Base-by-base conservation (phyloP, 2,113 vertebrate genomes). In the Ochotona curzoniae region DNA sequence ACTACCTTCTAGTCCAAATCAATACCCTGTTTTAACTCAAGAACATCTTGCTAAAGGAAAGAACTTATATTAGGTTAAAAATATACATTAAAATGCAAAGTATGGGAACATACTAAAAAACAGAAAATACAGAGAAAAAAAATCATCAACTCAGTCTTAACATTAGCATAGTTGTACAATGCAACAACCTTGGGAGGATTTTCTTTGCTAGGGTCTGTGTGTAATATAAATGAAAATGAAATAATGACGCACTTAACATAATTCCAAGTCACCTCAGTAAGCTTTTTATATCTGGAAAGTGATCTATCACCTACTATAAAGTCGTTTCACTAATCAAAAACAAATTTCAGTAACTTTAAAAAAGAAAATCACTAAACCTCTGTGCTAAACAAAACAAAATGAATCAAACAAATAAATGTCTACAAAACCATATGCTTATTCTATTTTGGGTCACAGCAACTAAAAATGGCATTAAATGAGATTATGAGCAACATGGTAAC, bases 391-490 rank as follows among this genome's bases (percentile, higher is more conserved):
- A 73, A 61, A 87, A 83, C 10, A 57, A 87, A 93, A 95, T 79
- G 75, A 93, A 90, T 84, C 75, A 91, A 91, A 57, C 51, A 94
- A 89, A 67, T 15, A 90, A 82, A 89, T 66, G 69, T 83, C 92
- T 54, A 79, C 38, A 91, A 82, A 89, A 83, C 82, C 94, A 94
- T 83, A 94, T 96, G 93, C 87, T 32, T 85, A 78, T 94, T 95
- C 81, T 95, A 90, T 93, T 96, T 95, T 12, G n/a, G 89, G 87
- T 83, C 84, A 88, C 12, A 64, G 28, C 20, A 60, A 64, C 86
- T 96, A 94, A 93, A 95, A 95, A 83, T 75, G 75, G 80, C 91
- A 90, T 63, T 87, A 47, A 73, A 88, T 83, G 91, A 88, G 63
- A 96, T 76, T 28, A 64, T n/a, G 28, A 94, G 32, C 26, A 71